Evolutionary conservation across 1,140 invertebrate species (phyloP).

Genomic region (Antheraea mylitta): DNA sequence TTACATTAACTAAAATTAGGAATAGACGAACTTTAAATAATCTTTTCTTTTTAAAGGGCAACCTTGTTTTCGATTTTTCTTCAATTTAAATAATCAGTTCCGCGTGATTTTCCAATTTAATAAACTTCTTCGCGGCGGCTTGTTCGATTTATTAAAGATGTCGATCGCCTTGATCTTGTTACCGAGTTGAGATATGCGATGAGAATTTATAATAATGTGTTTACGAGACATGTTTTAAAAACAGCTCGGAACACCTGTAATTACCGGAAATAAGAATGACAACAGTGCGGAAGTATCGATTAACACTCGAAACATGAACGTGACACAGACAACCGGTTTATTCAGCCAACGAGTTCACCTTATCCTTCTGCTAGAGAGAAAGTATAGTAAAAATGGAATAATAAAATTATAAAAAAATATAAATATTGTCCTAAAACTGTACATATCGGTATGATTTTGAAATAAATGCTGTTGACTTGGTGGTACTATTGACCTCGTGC

Average conservation of each 20-base stretch:
- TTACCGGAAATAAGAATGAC: conserved; percentile 4
- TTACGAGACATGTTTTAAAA: neutral
- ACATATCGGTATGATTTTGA: too few relatives aligned
- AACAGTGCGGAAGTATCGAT: neutral
- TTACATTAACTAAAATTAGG: too few relatives aligned
- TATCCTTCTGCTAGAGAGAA: neutral
- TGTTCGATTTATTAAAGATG: neutral
- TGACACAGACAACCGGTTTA: neutral
- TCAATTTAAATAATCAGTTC: neutral
- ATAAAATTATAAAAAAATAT: neutral
- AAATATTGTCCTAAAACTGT: neutral
- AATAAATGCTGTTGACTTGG: too few relatives aligned
- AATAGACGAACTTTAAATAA: too few relatives aligned
- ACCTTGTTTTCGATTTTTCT: too few relatives aligned
- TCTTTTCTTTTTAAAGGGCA: too few relatives aligned
- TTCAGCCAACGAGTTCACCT: neutral
- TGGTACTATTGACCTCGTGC: too few relatives aligned
- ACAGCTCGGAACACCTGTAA: neutral
- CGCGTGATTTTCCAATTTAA: neutral
- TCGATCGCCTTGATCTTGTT: conserved; percentile 15
- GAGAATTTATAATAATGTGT: neutral
- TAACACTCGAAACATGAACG: neutral
- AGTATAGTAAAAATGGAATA: conserved; percentile 3
- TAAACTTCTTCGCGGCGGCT: neutral
- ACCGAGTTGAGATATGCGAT: neutral